phyloP scores from a whole-genome alignment of 2,888 invertebrate genomes.

The Scelioninae gen. 2 region DNA sequence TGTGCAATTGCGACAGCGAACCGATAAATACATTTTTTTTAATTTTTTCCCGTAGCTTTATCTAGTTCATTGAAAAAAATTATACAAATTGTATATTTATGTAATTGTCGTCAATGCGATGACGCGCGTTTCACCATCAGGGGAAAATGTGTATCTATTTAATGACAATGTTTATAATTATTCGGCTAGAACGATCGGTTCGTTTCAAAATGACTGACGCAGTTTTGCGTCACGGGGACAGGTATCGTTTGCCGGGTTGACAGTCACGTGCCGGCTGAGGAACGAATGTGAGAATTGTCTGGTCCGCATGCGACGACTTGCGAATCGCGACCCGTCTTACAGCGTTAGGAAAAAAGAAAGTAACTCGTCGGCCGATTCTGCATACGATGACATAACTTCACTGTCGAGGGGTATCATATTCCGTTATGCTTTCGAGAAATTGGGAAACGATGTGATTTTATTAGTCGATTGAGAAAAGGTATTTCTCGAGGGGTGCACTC shows the following conservation, averaged over 20 bases:
- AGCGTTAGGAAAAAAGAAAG: slow-evolving; percentile 38
- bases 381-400: slow-evolving; percentile 32
- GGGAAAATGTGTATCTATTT: slow-evolving; percentile 5
- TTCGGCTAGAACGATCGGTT: slow-evolving; percentile 14
- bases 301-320: slow-evolving; percentile 7
- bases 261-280: slow-evolving; percentile 11
- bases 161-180: slow-evolving; percentile 20
- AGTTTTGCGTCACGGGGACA: slow-evolving; percentile 5
- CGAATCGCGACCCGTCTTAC: slow-evolving; percentile 34
- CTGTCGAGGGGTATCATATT: slow-evolving; percentile 13
- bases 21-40: no score
- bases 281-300: background rate
- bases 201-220: slow-evolving; percentile 23
- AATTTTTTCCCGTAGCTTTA: no score
- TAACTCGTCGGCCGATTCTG: slow-evolving; percentile 22
- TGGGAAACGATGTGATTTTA: background rate
- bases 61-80: no score
- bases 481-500: no score
- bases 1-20: no score
- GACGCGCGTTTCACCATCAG: no score
- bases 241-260: slow-evolving; percentile 2
- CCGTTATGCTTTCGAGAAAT: slow-evolving; percentile 8
- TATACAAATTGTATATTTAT: no score
- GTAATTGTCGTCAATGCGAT: no score
- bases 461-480: no score